These are phyloP conservation scores for Eptatretus burgeri DNA, from an alignment of 2,113 vertebrate genomes.

Conservation along the genomic window DNA sequence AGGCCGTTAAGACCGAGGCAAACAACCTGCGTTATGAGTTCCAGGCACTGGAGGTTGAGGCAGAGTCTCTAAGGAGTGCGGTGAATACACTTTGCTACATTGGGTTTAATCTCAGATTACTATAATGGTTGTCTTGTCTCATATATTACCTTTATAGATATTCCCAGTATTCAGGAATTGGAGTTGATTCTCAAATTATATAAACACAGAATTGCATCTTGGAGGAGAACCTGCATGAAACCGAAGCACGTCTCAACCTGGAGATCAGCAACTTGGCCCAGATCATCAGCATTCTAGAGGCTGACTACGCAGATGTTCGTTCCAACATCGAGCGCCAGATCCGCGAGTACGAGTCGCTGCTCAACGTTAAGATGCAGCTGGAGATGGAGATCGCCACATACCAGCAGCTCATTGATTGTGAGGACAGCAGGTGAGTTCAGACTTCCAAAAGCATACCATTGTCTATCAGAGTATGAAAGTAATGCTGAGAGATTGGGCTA, in stretches of 20 bases:
- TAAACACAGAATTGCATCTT: neutral
- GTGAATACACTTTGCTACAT: neutral
- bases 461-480: too few relatives aligned
- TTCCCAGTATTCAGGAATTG: too few relatives aligned
- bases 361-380: conserved; percentile 1
- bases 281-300: neutral
- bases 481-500: too few relatives aligned
- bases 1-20: neutral
- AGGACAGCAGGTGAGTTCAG: neutral
- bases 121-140: too few relatives aligned
- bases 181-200: too few relatives aligned
- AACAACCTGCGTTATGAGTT: neutral
- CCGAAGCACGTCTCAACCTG: conserved; percentile 1
- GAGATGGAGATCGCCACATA: conserved; percentile 3
- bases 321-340: neutral
- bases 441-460: too few relatives aligned
- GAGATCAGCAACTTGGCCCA: neutral
- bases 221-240: neutral
- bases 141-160: too few relatives aligned
- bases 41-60: conserved; percentile 1
- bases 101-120: too few relatives aligned
- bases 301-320: neutral
- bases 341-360: conserved; percentile 4
- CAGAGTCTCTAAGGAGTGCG: neutral
- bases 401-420: conserved; percentile 3